phyloP scores from a whole-genome alignment of 2,888 invertebrate genomes.

The Pimpla rufipes region DNA sequence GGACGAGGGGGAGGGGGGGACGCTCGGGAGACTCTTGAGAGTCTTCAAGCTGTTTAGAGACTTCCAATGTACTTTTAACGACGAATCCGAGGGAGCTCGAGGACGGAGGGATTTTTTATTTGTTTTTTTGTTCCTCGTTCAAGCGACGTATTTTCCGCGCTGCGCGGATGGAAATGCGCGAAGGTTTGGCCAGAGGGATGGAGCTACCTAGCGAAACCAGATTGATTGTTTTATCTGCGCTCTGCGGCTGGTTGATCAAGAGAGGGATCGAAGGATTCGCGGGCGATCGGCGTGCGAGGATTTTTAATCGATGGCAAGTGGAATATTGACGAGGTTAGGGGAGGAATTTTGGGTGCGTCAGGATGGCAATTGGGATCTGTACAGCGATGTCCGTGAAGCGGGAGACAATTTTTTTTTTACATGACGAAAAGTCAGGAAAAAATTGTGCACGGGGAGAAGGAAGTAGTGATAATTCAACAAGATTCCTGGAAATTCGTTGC shows the following conservation, averaged over 20 bases:
- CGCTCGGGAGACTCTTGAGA: neutral
- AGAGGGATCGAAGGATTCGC: too few relatives aligned
- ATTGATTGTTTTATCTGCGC: slow-evolving; percentile 17
- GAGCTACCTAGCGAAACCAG: slow-evolving; percentile 27
- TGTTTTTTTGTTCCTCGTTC: neutral
- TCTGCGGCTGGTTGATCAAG: neutral
- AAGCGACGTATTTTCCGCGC: neutral
- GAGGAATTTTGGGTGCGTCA: slow-evolving; percentile 1
- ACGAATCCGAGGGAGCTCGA: neutral
- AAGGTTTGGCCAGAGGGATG: neutral
- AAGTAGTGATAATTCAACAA: too few relatives aligned
- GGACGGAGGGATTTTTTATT: neutral
- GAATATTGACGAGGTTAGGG: neutral
- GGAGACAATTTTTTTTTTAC: neutral
- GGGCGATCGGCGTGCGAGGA: neutral
- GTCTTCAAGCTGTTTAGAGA: neutral
- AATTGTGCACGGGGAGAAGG: neutral
- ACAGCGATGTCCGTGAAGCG: neutral
- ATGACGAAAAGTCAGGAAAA: neutral
- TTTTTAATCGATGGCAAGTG: too few relatives aligned
- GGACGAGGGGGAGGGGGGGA: neutral
- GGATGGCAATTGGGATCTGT: neutral
- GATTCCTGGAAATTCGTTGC: too few relatives aligned
- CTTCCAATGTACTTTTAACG: slow-evolving; percentile 11
- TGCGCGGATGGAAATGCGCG: neutral